Conservation (phyloP, 1,140 invertebrate genomes). For the Ridgeia piscesae region DNA sequence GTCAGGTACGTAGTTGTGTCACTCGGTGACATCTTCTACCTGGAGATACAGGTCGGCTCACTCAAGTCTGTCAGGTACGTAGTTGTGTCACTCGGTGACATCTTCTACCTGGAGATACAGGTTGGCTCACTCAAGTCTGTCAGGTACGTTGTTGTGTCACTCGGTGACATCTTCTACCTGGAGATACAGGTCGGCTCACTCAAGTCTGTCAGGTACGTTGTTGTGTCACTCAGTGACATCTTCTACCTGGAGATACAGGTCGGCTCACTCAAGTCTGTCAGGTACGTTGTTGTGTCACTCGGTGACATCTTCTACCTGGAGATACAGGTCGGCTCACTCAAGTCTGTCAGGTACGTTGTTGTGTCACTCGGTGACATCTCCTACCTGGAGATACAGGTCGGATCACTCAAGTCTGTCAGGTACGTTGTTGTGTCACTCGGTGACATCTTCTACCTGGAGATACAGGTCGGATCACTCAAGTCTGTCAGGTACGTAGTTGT, state of each 20-base stretch:
- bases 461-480: constrained; percentile 64
- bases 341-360: constrained; percentile 48
- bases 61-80: constrained; percentile 48
- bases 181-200: constrained; percentile 70
- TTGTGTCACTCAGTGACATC: constrained; percentile 81
- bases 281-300: no score
- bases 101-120: constrained; percentile 86
- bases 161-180: constrained; percentile 87
- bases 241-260: constrained; percentile 83
- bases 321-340: constrained; percentile 66
- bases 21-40: constrained; percentile 87
- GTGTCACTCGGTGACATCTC: no score
- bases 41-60: constrained; percentile 73
- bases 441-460: constrained; percentile 87
- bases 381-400: constrained; percentile 79
- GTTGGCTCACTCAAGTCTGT: constrained; percentile 59
- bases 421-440: no score
- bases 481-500: constrained; percentile 49
- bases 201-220: constrained; percentile 47
- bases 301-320: constrained; percentile 88
- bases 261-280: constrained; percentile 58
- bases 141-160: no score
- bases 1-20: constrained; percentile 50
- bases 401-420: constrained; percentile 57
- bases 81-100: no score